phyloP scores from a whole-genome alignment of 2,888 invertebrate genomes.

The Falcaria lacertinaria region DNA sequence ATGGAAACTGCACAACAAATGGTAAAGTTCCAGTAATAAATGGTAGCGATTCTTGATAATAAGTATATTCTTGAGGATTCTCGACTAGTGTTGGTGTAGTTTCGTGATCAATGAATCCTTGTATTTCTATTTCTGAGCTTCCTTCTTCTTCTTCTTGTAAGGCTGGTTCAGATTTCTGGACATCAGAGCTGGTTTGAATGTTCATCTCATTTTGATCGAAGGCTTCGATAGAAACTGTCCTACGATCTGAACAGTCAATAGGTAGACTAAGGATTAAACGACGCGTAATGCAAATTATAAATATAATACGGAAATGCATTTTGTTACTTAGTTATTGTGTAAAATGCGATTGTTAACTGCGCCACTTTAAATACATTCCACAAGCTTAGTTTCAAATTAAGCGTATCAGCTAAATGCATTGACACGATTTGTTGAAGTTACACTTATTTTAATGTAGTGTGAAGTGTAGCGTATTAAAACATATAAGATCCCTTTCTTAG shows the following conservation, averaged over 20 bases:
- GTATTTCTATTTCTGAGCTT: not conserved
- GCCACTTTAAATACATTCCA: not conserved
- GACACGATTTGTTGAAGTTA: not conserved
- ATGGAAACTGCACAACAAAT: not conserved
- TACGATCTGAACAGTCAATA: slow-evolving; percentile 4
- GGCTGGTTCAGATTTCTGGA: not conserved
- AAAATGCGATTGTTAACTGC: not conserved
- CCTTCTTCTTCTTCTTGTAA: not conserved
- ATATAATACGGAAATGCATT: not conserved
- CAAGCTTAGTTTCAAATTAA: not conserved
- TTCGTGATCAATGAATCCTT: not conserved
- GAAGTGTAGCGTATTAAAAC: too few relatives aligned
- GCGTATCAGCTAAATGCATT: not conserved
- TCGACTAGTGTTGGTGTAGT: not conserved
- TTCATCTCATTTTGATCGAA: not conserved
- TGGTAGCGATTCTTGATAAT: not conserved
- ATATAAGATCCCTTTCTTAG: too few relatives aligned
- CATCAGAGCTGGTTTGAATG: too few relatives aligned
- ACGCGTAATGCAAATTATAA: not conserved
- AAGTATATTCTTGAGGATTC: not conserved
- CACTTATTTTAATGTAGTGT: too few relatives aligned
- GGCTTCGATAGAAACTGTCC: not conserved
- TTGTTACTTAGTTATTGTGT: not conserved
- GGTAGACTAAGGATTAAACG: slow-evolving; percentile 11
- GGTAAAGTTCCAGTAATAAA: not conserved